Conservation (phyloP, 2,888 invertebrate species). For the Frankliniella fusca region DNA sequence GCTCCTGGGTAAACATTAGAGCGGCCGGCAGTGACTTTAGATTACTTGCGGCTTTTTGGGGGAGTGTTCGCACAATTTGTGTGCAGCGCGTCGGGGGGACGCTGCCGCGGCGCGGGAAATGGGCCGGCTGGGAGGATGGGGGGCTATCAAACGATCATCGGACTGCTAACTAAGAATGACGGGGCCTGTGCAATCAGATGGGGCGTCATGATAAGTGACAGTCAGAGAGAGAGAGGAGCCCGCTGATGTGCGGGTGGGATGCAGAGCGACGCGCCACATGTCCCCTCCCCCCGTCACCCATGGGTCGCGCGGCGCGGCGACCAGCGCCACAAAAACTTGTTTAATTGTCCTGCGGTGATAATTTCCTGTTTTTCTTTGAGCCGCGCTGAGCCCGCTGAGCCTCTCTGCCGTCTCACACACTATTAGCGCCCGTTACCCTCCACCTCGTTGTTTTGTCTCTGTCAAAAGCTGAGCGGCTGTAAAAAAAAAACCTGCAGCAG, state of each 20-base stretch:
- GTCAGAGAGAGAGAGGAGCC: not conserved
- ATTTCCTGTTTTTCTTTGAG: slow-evolving; percentile 15
- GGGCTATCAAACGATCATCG: not conserved
- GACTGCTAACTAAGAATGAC: slow-evolving; percentile 3
- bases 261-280: not conserved
- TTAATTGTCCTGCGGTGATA: slow-evolving; percentile 16
- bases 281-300: not conserved
- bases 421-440: slow-evolving; percentile 4
- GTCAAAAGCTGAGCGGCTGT: not conserved
- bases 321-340: not conserved
- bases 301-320: not conserved
- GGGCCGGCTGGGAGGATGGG: not conserved
- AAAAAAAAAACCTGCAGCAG: not conserved
- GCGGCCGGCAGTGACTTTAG: no score
- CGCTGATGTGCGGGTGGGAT: not conserved
- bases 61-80: not conserved
- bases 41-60: no score
- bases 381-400: not conserved
- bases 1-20: no score
- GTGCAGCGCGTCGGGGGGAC: not conserved
- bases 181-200: not conserved
- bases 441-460: not conserved
- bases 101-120: not conserved
- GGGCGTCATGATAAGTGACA: not conserved
- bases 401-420: not conserved